Percentiles rank a stretch among this genome's conserved stretches.
phyloP scores from a whole-genome alignment of 1,140 invertebrate species.

The Heterodera carotae region DNA sequence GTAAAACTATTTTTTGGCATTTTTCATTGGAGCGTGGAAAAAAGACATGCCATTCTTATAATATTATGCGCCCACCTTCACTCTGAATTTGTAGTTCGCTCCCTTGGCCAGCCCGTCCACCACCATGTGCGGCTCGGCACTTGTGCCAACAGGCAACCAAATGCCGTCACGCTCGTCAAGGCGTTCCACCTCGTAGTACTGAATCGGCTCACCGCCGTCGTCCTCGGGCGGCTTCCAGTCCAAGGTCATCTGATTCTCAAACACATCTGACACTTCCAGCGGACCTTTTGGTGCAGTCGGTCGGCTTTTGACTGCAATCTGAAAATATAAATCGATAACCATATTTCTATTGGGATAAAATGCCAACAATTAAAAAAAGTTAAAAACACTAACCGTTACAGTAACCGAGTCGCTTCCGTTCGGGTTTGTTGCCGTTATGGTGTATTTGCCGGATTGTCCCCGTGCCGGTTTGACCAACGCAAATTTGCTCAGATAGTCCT shows the following conservation, averaged over 20 bases:
- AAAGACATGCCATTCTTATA: conserved; percentile 7
- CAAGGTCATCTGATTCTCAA: conserved; percentile 86
- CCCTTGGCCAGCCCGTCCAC: conserved; percentile 64
- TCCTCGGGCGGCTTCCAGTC: conserved; percentile 91
- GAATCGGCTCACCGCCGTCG: conserved; percentile 86
- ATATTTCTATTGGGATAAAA: conserved; percentile 76
- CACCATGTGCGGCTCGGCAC: conserved; percentile 58
- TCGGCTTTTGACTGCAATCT: conserved; percentile 85
- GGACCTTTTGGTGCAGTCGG: conserved; percentile 71
- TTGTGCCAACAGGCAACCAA: conserved; percentile 61
- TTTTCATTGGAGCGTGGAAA: too few species aligned
- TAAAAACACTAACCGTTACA: conserved; percentile 51
- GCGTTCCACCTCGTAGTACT: conserved; percentile 63
- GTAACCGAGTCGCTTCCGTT: conserved; percentile 61
- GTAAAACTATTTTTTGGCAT: background rate
- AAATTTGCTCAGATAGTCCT: conserved; percentile 87
- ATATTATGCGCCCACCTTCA: conserved; percentile 76
- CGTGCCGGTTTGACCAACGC: conserved; percentile 80
- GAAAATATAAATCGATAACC: conserved; percentile 74
- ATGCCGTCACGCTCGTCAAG: conserved; percentile 63
- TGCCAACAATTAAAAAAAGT: too few species aligned
- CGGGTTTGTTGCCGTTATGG: conserved; percentile 72
- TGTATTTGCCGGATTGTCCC: conserved; percentile 84
- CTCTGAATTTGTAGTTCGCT: conserved; percentile 82
- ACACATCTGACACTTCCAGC: conserved; percentile 89